These are phyloP conservation scores for Patella depressa DNA, from an alignment of 2,888 invertebrate genomes.

Conservation along the genomic window DNA sequence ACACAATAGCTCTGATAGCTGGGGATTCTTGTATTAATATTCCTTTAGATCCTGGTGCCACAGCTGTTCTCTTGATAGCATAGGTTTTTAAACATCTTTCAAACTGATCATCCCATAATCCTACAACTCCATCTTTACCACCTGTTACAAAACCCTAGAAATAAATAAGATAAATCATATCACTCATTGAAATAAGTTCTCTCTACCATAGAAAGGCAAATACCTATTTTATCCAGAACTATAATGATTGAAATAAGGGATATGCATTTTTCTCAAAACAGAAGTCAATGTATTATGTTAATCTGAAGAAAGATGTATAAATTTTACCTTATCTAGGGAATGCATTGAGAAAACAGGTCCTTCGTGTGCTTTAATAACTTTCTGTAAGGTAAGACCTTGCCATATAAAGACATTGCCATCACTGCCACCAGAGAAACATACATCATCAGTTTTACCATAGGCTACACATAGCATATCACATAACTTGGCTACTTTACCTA, in stretches of 20 bases:
- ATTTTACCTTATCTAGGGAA: conserved; percentile 68
- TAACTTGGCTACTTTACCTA: conserved; percentile 69
- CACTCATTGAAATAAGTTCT: background rate
- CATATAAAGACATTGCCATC: conserved; percentile 71
- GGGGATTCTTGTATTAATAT: conserved; percentile 64
- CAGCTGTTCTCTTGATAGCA: conserved; percentile 63
- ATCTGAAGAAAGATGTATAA: too few species aligned
- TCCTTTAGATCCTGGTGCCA: conserved; percentile 60
- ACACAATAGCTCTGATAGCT: conserved; percentile 67
- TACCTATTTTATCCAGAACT: too few species aligned
- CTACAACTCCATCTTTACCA: conserved; percentile 72
- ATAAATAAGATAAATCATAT: background rate
- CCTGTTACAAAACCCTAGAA: conserved; percentile 72
- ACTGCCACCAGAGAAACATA: conserved; percentile 70
- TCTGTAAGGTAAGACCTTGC: conserved; percentile 64
- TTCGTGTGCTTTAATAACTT: conserved; percentile 70
- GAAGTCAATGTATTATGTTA: too few species aligned
- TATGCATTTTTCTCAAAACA: too few species aligned
- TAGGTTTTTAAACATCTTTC: conserved; percentile 70
- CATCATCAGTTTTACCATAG: conserved; percentile 66
- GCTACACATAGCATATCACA: conserved; percentile 72
- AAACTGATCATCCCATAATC: conserved; percentile 71
- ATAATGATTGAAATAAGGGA: too few species aligned
- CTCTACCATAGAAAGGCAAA: too few species aligned
- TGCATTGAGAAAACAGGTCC: conserved; percentile 72